These are phyloP conservation scores for Tetramorium parvispinum DNA, from an alignment of 1,140 invertebrate genomes.

Conservation along the genomic window DNA sequence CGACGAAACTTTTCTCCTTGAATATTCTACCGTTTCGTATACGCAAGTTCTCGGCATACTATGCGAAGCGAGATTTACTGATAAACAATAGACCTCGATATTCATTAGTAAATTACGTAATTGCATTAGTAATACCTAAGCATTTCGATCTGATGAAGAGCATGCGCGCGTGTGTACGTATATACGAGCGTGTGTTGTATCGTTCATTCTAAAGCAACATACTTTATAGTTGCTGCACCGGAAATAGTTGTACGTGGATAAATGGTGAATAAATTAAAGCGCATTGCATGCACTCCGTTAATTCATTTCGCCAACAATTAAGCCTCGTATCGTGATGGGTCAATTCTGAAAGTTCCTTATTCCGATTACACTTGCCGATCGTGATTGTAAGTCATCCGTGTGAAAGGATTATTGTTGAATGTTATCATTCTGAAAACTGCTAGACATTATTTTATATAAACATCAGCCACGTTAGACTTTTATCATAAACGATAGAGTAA, in stretches of 20 bases:
- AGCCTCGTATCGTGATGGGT: conserved; percentile 80
- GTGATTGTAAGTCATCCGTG: conserved; percentile 10
- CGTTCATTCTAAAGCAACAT: conserved; percentile 80
- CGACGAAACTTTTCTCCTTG: conserved; percentile 53
- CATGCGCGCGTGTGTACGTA: neutral
- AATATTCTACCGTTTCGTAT: conserved; percentile 49
- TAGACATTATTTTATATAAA: neutral
- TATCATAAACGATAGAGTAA: neutral
- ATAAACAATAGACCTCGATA: conserved; percentile 69
- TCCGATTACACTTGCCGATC: conserved; percentile 45
- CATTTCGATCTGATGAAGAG: conserved; percentile 56
- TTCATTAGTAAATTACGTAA: conserved; percentile 72
- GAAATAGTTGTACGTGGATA: conserved; percentile 74
- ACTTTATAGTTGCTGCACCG: conserved; percentile 78
- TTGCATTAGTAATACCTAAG: conserved; percentile 50
- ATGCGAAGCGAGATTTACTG: conserved; percentile 57
- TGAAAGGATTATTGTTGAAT: neutral
- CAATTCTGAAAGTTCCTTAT: conserved; percentile 76
- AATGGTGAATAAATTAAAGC: conserved; percentile 82
- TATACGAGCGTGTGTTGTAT: conserved; percentile 62
- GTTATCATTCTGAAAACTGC: neutral
- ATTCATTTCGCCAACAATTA: conserved; percentile 84
- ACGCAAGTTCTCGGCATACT: conserved; percentile 27
- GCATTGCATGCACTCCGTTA: conserved; percentile 82
- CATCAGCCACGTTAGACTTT: neutral